Evolutionary conservation across 2,888 invertebrate genomes (phyloP), one percentile per base, ranked within the genome.

Genomic region (Orchesella flavescens): DNA sequence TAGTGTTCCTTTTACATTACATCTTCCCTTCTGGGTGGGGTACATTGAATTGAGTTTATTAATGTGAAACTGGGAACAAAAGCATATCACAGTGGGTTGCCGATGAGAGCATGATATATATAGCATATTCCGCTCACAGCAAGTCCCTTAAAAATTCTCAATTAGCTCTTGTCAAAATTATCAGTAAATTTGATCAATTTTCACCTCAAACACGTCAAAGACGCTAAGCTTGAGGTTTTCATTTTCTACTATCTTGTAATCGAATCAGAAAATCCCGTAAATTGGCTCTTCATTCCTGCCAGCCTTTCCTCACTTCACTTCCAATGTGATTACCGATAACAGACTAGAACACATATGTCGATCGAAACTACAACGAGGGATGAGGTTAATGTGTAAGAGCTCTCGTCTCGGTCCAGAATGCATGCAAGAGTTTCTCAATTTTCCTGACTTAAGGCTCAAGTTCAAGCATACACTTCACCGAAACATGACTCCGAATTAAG

Each of bases 111-210:
- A 34, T 34, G 34, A 34, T 34, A 34, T 34, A 34, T 34, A 34
- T 34, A 34, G 34, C 34, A 34, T 34, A 34, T 34, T 34, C 34
- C 34, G 7, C 34, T 34, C 34, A 34, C 34, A 34, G 34, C 34
- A 34, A 34, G 34, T 34, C 34, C 34, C 34, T 34, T 34, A 19
- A 21, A 77, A 57, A 69, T 59, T 65, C 77, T 77, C 69, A 77
- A 77, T 77, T 69, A 77, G 69, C 77, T 77, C 49, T 77, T 77
- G 77, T 77, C 77, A 77, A 77, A 77, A 68, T 77, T 77, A 77
- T 77, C 77, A 69, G 46, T 23, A 55, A 53, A 77, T 69, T 77
- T 46, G 77, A 77, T 77, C 77, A 69, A 46, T 68, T 77, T 77
- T 23, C 59, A 77, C 69, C 77, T 77, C 69, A 76, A 76, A 66